Percentiles rank a stretch among this genome's conserved stretches.
These are phyloP conservation scores for Sarcophilus harrisii DNA, from an alignment of 2,797 vertebrate genomes.

Conservation along the genomic window DNA sequence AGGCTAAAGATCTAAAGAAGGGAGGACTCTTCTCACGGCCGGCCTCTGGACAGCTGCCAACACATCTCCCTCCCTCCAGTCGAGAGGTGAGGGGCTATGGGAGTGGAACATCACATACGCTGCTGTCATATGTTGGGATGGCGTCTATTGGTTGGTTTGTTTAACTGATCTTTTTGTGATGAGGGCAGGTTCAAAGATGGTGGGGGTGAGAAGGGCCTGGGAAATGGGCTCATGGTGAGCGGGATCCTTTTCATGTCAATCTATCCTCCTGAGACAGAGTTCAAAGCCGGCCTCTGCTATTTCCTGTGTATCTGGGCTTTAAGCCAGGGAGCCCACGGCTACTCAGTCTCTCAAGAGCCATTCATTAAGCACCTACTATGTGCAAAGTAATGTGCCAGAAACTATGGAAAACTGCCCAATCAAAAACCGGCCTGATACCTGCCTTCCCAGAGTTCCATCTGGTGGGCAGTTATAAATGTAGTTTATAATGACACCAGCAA, in stretches of 20 bases:
- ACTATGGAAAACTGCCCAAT: background rate
- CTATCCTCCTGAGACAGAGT: background rate
- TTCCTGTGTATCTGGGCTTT: background rate
- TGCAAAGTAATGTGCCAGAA: background rate
- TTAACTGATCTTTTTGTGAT: background rate
- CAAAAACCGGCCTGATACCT: no score
- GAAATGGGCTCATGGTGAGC: background rate
- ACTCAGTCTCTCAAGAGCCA: background rate
- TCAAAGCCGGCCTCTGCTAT: background rate
- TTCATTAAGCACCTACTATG: background rate
- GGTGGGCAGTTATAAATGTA: background rate
- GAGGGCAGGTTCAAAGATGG: no score
- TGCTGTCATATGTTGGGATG: background rate
- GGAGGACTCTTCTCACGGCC: background rate
- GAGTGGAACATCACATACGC: background rate
- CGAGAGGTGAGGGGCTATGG: background rate
- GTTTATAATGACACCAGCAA: background rate
- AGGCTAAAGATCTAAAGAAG: background rate
- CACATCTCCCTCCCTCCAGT: no score
- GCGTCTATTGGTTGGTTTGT: background rate
- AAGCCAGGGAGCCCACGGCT: background rate
- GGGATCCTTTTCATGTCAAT: background rate
- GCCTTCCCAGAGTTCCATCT: background rate
- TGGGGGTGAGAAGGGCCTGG: background rate
- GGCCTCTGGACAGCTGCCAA: background rate